Evolutionary conservation across 1,140 invertebrate species (phyloP), one percentile per base, ranked within the genome.

Genomic region (Drosophila ironensis): DNA sequence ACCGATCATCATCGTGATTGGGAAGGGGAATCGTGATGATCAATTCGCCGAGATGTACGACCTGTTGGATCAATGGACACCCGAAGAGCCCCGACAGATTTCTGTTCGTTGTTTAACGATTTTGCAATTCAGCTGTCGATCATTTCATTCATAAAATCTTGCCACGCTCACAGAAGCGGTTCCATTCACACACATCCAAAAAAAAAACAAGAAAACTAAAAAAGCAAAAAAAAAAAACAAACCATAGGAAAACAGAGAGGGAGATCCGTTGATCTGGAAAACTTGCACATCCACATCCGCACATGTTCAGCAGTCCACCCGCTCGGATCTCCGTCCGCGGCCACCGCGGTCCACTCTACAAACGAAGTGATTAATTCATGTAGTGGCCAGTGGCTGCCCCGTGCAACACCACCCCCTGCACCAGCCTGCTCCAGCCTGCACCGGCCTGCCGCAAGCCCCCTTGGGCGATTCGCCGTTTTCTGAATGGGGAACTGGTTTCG

Each of bases 61-160:
- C 78, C 77, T 77, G 77, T 78, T 82, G 73, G 69, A 82, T 84
- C 73, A 72, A 69, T 82, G 77, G 61, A 75, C 46, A 50, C 41
- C 46, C 30, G 6, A 35, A 63, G 24, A 64, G 44, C 33, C 19
- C 1, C 42, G 59, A 44, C 61, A 44, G 51, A 53, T 24, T 71
- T 37, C n/a, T n/a, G n/a, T 54, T 78, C 54, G 71, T 78, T 76
- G 71, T 67, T 81, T 57, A 87, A 86, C 80, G 77, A 86, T 86
- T 86, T 86, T 78, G 84, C 82, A 88, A 88, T 87, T 84, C 82
- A 87, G 86, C 82, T 87, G 84, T 87, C 84, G 82, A 87, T 87
- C 82, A 87, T 84, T 87, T 87, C 82, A 87, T 87, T 87, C 82
- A 87, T 87, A 87, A 87, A 82, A 88, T 76, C 53, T 73, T 68